phyloP scores from a whole-genome alignment of 2,888 invertebrate genomes.

The Drosophila kuntzei region DNA sequence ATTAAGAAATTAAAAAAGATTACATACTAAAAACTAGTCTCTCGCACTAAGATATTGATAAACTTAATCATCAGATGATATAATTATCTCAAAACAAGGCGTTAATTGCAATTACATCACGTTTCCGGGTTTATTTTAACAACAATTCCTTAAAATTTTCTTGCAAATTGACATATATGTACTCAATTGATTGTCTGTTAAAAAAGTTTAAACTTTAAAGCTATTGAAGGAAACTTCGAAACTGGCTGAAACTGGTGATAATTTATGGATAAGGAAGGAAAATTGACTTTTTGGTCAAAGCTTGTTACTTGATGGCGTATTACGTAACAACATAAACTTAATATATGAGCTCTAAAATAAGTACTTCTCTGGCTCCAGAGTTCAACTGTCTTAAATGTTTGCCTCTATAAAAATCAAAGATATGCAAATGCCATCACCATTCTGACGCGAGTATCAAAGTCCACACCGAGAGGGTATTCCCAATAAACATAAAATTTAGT shows the following conservation, averaged over 20 bases:
- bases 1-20: background rate
- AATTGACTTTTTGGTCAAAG: constrained; percentile 2
- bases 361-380: background rate
- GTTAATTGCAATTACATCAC: constrained; percentile 26
- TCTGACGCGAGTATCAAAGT: constrained; percentile 50
- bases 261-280: constrained; percentile 42
- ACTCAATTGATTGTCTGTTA: constrained; percentile 20
- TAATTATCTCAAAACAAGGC: constrained; percentile 10
- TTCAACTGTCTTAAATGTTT: background rate
- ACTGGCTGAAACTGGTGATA: constrained; percentile 21
- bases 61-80: background rate
- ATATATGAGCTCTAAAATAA: background rate
- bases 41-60: background rate
- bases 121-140: constrained; percentile 1
- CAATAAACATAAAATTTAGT: constrained; percentile 11
- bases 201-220: constrained; percentile 15
- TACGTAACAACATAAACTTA: constrained; percentile 15
- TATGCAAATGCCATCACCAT: constrained; percentile 26
- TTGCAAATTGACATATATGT: constrained; percentile 7
- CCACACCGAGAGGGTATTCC: constrained; percentile 27
- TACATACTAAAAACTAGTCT: background rate
- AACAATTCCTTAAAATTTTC: background rate
- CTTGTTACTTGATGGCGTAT: constrained; percentile 21
- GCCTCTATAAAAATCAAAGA: background rate
- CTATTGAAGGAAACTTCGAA: constrained; percentile 10